These are phyloP conservation scores for Helicoverpa armigera DNA, from an alignment of 1,140 invertebrate species.

Conservation along the genomic window DNA sequence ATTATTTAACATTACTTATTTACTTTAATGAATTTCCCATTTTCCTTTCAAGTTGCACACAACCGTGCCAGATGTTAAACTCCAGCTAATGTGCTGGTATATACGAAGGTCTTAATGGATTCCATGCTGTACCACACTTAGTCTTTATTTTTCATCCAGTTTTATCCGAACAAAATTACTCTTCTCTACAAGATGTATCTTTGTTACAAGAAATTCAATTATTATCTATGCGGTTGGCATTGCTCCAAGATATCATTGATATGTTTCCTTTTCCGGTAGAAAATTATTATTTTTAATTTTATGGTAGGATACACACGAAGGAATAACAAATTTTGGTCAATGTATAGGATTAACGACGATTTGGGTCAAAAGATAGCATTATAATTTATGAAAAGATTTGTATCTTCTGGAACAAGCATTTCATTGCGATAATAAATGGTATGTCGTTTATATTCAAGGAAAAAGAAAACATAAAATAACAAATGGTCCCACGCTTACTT, in stretches of 20 bases:
- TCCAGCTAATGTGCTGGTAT: slow-evolving; percentile 19
- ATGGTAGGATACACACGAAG: slow-evolving; percentile 31
- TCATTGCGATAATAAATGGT: no score
- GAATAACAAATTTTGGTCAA: slow-evolving; percentile 2
- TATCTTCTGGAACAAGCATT: no score
- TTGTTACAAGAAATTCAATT: slow-evolving; percentile 49
- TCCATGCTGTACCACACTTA: slow-evolving; percentile 12
- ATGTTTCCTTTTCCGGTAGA: slow-evolving; percentile 40
- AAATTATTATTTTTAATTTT: slow-evolving; percentile 52
- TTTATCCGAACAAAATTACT: slow-evolving; percentile 34
- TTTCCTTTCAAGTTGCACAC: background rate
- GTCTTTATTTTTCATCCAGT: slow-evolving; percentile 22
- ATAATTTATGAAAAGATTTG: background rate
- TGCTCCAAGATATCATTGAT: slow-evolving; percentile 33
- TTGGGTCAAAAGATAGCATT: background rate
- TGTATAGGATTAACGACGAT: background rate
- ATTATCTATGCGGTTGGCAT: slow-evolving; percentile 46
- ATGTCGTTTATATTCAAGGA: no score
- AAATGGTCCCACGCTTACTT: no score
- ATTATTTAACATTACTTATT: background rate
- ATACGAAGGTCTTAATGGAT: slow-evolving; percentile 25
- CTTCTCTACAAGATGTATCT: slow-evolving; percentile 40
- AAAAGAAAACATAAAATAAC: no score
- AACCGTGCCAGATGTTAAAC: slow-evolving; percentile 1
- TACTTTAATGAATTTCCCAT: background rate